Evolutionary conservation across 2,797 vertebrate species (phyloP).

Genomic region (Melopsittacus undulatus): DNA sequence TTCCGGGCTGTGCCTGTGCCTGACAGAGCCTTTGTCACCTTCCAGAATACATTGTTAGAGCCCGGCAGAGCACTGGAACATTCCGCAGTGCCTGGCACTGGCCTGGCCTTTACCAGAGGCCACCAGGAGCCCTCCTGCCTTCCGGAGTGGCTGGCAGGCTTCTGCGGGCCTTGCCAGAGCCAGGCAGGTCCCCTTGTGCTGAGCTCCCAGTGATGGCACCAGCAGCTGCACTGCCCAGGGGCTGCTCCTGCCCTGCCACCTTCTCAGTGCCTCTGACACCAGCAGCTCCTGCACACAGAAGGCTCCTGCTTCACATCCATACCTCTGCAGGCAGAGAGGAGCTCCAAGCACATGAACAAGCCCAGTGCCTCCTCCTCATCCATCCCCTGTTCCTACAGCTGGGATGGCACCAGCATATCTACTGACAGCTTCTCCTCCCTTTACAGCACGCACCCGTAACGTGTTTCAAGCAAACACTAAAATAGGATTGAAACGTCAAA

Average conservation of each 20-base stretch:
- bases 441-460: background rate
- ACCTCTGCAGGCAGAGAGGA: background rate
- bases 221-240: background rate
- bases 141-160: background rate
- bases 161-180: rapidly evolving
- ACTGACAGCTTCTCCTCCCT: background rate
- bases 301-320: background rate
- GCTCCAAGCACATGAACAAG: background rate
- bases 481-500: background rate
- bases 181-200: background rate
- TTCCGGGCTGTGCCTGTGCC: background rate
- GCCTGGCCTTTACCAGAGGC: background rate
- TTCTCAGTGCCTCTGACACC: background rate
- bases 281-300: background rate
- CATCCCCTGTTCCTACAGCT: background rate
- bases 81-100: rapidly evolving
- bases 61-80: background rate
- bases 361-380: background rate
- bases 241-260: background rate
- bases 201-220: background rate
- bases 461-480: background rate
- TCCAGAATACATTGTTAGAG: background rate
- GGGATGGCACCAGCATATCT: background rate
- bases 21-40: background rate
- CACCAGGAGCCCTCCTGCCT: background rate